Base-by-base conservation (phyloP, 2,113 vertebrate genomes). In the Takifugu flavidus region DNA sequence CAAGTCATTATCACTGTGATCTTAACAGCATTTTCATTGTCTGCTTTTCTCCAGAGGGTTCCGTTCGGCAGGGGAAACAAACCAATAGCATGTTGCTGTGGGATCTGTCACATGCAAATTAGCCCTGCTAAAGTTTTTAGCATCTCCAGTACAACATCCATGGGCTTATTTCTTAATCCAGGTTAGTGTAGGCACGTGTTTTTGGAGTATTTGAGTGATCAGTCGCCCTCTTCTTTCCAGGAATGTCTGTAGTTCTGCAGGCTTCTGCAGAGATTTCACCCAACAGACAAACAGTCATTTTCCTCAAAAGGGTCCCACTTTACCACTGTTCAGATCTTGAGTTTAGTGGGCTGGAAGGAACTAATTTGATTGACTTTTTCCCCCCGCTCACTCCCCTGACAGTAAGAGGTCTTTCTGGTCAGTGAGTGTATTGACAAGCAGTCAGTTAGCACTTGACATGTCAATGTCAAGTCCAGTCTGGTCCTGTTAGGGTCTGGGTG, bases 281-380 rank as follows among this genome's bases (percentile, higher is more conserved):
- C 66, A 61, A 65, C 72, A 72, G 78, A 82, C 74, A 44, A 10
- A 39, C 50, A n/a, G 74, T 74, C 85, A 77, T 61, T 56, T 79
- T 55, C 64, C 67, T 76, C 52, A 56, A 81, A 57, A 66, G 74
- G 57, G 4, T 45, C 57, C 67, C 62, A 67, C 58, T 58, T 75
- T 75, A 72, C 62, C 74, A 62, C 2, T 14, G 71, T 72, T 67
- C 75, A 67, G 10, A 78, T 79, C 68, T 78, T 66, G 66, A 81
- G 86, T 75, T 75, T 82, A 87, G 85, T 85, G 88, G 78, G 67
- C 80, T 88, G 88, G 86, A 90, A 91, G 82, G 74, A 88, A 67
- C 71, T 89, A 85, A 91, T 91, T 89, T 90, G 89, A 92, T 91
- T 91, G 90, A 90, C 88, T 90, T 87, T 82, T 76, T 88, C 76